Base-by-base conservation (phyloP, 2,113 vertebrate genomes). In the Uropsilus gracilis region DNA sequence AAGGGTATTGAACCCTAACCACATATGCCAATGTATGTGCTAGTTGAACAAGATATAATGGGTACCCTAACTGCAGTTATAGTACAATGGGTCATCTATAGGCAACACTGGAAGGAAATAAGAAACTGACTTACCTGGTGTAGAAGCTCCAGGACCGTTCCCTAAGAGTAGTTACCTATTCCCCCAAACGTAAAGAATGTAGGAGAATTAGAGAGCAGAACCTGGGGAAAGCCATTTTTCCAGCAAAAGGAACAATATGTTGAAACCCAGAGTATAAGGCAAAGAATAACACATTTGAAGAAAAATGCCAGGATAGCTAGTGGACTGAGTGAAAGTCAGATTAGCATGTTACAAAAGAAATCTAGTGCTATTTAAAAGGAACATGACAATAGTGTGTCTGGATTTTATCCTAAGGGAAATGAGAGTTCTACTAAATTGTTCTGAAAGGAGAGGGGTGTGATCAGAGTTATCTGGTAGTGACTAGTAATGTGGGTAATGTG, bases 1-100 rank as follows among this genome's bases (percentile, higher is more conserved):
- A 8, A 11, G 24, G 48, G 6, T 18, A 42, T 1, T 7, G 17
- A 72, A 37, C 11, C 2, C 17, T 44, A 42, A 6, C 18, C 61
- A n/a, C n/a, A 0, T 39, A 1, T 59, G 11, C 8, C 20, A 6
- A 34, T 28, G n/a, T 24, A 0, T 28, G 8, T 87, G 1, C 17
- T 11, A 14, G 55, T 9, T 50, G 44, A 42, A 2, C 10, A 44
- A 39, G 37, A 20, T 2, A 26, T 37, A 37, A 3, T 22, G 16
- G 1, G 3, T 8, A 22, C 4, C n/a, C n/a, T 86, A 3, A 39
- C 6, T 61, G 13, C 20, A 10, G 5, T n/a, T 37, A n/a, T 4
- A 42, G 14, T 5, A 24, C 37, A 46, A 8, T 2, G 5, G 20
- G 11, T 72, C 66, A 72, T 32, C 46, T 42, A 0, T 2, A 83